Evolutionary conservation across 2,888 invertebrate species (phyloP), one percentile per base, ranked within the genome.

Genomic region (Yponomeuta sedellus): DNA sequence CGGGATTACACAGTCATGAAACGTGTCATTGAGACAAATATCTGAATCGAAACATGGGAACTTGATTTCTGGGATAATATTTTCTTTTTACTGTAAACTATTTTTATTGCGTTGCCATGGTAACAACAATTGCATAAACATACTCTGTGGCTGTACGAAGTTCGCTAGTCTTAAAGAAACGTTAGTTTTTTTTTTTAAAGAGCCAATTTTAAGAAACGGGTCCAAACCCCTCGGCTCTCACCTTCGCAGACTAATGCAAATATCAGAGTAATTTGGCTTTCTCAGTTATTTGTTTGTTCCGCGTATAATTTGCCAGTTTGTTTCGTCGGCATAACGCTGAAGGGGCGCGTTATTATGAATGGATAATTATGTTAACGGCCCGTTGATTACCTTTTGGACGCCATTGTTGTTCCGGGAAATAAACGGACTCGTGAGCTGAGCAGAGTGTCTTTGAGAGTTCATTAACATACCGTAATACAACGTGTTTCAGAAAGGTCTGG

Each of bases 221-320:
- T 52, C 1, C 44, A 16, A 52, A 8, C 44, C 1, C 44, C 12
- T 16, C 44, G 16, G 44, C 16, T 52, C 44, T 52, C 44, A 52
- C 44, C 44, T 52, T 52, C 44, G 16, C 44, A 52, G 44, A 52
- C 44, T 52, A 52, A 52, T 52, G 44, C 44, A 52, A 52, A 52
- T 52, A 52, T 34, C 44, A 16, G 44, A 52, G 44, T 52, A 52
- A 52, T 52, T 52, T 52, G 44, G 44, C 12, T 16, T 16, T 52
- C 44, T 52, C 44, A 52, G 44, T 52, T 52, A 52, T 52, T 52
- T 52, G 44, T 52, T 52, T 52, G 44, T 16, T 52, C 16, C 16
- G 34, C 16, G 12, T 52, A 52, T 52, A 52, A 52, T 52, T 52
- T 52, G 44, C 44, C 44, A 52, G 44, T 52, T 52, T 52, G 44